phyloP scores from a whole-genome alignment of 2,888 invertebrate species.

The Electrophaes corylata region DNA sequence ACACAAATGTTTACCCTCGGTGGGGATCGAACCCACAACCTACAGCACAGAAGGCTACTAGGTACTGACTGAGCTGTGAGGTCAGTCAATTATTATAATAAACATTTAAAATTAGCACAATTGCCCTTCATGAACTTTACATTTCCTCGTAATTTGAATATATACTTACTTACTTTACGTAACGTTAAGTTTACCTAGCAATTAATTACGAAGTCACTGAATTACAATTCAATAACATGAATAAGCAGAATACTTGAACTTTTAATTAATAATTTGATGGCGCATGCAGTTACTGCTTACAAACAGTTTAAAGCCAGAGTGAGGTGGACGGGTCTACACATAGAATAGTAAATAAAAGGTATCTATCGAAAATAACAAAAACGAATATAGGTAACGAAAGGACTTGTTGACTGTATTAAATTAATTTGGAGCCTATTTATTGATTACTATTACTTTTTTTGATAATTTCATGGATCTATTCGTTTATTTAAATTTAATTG shows the following conservation, averaged over 20 bases:
- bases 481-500: too few relatives aligned
- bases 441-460: too few relatives aligned
- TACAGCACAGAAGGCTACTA: too few relatives aligned
- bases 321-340: conserved; percentile 12
- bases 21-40: too few relatives aligned
- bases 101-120: neutral
- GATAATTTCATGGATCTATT: too few relatives aligned
- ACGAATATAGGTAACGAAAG: too few relatives aligned
- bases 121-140: neutral
- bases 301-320: neutral
- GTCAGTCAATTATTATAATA: too few relatives aligned
- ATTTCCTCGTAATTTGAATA: conserved; percentile 5
- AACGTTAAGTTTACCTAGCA: neutral
- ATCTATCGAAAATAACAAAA: too few relatives aligned
- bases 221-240: conserved; percentile 10
- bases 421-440: too few relatives aligned
- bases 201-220: conserved; percentile 22
- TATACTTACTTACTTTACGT: neutral
- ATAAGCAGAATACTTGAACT: conserved; percentile 28
- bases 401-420: too few relatives aligned
- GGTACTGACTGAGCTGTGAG: too few relatives aligned
- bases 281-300: conserved; percentile 16
- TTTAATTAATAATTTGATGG: conserved; percentile 5
- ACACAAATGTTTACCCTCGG: too few relatives aligned
- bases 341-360: conserved; percentile 6